Evolutionary conservation across 2,888 invertebrate species (phyloP).

Genomic region (Caenorhabditis sp.): DNA sequence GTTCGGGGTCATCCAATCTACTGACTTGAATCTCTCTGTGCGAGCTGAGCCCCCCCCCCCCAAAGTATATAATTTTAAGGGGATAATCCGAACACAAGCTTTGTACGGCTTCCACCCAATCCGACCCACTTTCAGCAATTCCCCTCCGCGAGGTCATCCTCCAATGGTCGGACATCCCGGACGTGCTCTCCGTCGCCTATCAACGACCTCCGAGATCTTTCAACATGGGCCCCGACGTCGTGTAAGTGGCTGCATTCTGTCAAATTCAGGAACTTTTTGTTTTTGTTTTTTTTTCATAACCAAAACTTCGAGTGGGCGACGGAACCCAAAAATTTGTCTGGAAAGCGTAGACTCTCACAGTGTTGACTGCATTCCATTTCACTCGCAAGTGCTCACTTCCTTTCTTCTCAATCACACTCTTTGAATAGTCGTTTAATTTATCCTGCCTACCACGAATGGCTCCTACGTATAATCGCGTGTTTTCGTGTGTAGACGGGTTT

Average conservation of each 20-base stretch:
- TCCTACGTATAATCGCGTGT: slow-evolving; percentile 28
- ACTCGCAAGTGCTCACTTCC: neutral
- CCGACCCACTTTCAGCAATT: neutral
- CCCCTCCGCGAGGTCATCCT: slow-evolving; percentile 28
- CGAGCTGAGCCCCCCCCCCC: too few relatives aligned
- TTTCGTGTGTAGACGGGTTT: slow-evolving; percentile 4
- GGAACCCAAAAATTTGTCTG: neutral
- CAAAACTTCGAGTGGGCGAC: too few relatives aligned
- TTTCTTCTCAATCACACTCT: neutral
- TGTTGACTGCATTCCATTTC: neutral
- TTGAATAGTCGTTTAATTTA: slow-evolving; percentile 10
- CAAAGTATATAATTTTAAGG: too few relatives aligned
- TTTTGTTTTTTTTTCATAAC: slow-evolving; percentile 1
- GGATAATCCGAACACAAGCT: too few relatives aligned
- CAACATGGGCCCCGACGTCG: slow-evolving; percentile 47
- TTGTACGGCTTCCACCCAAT: too few relatives aligned
- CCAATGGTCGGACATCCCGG: slow-evolving; percentile 42
- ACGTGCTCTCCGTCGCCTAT: slow-evolving; percentile 20
- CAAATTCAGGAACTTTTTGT: neutral
- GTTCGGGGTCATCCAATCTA: too few relatives aligned
- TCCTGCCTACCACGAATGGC: neutral
- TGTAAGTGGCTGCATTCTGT: slow-evolving; percentile 20
- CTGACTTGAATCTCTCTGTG: too few relatives aligned
- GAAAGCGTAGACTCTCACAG: neutral
- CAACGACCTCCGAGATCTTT: slow-evolving; percentile 43